phyloP scores from a whole-genome alignment of 2,113 vertebrate genomes.

The Monopterus albus region DNA sequence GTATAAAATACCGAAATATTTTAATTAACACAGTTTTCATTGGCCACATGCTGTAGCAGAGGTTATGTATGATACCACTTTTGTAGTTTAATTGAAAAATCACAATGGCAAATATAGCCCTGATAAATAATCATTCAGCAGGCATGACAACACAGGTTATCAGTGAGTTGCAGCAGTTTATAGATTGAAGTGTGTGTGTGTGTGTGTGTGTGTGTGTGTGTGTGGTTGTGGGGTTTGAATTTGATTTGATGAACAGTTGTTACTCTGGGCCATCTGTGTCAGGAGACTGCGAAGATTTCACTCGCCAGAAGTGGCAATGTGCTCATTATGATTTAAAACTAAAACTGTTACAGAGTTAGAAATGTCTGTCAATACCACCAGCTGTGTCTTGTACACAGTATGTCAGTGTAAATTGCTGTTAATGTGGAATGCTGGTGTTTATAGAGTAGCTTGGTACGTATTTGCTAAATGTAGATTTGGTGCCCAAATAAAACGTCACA shows the following conservation, averaged over 20 bases:
- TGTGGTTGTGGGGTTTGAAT: conserved; percentile 18
- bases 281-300: conserved; percentile 38
- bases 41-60: conserved; percentile 1
- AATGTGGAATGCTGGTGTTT: conserved; percentile 70
- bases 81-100: conserved; percentile 6
- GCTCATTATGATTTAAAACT: conserved; percentile 63
- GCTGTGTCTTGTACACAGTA: conserved; percentile 43
- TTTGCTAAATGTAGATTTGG: conserved; percentile 69
- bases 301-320: too few species aligned
- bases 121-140: neutral
- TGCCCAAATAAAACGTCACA: conserved; percentile 66
- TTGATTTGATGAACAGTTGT: conserved; percentile 26
- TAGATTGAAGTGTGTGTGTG: neutral
- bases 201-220: conserved; percentile 5
- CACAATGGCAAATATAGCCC: neutral
- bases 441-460: conserved; percentile 63
- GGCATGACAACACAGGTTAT: conserved; percentile 11
- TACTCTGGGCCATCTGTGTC: conserved; percentile 59
- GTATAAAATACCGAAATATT: conserved; percentile 18
- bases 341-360: conserved; percentile 52
- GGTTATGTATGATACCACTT: neutral
- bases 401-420: conserved; percentile 63
- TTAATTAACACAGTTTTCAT: conserved; percentile 21
- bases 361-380: conserved; percentile 64
- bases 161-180: neutral